Conservation (phyloP, 1,140 invertebrate genomes). For the Agrilus planipennis region DNA sequence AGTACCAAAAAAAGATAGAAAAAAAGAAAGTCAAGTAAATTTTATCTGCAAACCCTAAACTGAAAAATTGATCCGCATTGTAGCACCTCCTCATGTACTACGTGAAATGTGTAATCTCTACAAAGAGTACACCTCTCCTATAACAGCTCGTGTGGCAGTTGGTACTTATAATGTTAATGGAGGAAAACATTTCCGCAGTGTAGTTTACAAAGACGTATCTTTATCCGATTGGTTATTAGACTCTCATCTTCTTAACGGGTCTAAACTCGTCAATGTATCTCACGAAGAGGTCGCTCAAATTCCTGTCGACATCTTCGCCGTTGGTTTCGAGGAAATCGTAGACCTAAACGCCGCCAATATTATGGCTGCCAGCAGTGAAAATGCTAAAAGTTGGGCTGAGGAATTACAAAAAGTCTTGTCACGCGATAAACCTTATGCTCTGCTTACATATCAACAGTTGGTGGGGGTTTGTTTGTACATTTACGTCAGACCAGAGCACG, state of each 20-base stretch:
- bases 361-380: conserved; percentile 90
- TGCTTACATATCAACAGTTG: conserved; percentile 90
- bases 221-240: conserved; percentile 92
- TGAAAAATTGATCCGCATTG: conserved; percentile 11
- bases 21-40: too few relatives aligned
- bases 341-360: conserved; percentile 98
- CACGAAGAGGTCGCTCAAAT: conserved; percentile 33
- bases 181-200: conserved; percentile 94
- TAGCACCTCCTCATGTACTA: conserved; percentile 63
- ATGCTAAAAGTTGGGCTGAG: conserved; percentile 91
- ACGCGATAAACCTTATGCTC: conserved; percentile 76
- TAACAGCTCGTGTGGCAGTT: conserved; percentile 67
- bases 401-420: conserved; percentile 89
- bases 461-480: conserved; percentile 97
- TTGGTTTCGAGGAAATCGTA: conserved; percentile 99
- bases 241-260: conserved; percentile 36
- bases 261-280: conserved; percentile 37
- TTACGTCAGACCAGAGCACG: conserved; percentile 79
- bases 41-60: too few relatives aligned
- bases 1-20: too few relatives aligned
- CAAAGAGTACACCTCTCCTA: conserved; percentile 67
- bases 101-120: conserved; percentile 74
- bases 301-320: conserved; percentile 86
- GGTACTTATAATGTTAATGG: conserved; percentile 99
- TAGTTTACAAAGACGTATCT: conserved; percentile 90